phyloP scores from a whole-genome alignment of 2,113 vertebrate genomes.

The Chamaetylas fuelleborni region DNA sequence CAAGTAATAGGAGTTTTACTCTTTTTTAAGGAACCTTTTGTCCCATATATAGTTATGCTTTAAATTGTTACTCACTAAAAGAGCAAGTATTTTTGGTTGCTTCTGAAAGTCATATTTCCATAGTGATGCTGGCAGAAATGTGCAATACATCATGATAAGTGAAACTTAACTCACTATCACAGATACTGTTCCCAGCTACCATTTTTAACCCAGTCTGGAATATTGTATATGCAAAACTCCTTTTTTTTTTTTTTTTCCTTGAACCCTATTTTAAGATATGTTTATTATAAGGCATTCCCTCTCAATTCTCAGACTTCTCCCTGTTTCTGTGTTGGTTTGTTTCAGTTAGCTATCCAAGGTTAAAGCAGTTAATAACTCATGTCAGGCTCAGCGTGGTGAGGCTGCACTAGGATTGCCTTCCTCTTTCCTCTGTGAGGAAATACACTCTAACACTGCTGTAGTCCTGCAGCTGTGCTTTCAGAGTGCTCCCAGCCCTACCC shows the following conservation, averaged over 20 bases:
- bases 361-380: background rate
- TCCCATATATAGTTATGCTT: constrained; percentile 34
- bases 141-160: background rate
- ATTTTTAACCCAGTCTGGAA: background rate
- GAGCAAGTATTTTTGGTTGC: constrained; percentile 68
- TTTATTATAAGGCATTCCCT: background rate
- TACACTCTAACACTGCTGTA: too few species aligned
- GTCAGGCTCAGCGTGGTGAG: background rate
- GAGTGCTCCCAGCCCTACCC: background rate
- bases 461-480: background rate
- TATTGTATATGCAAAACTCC: background rate
- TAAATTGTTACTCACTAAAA: constrained; percentile 60
- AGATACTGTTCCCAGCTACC: background rate
- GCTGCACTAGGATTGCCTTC: background rate
- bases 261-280: background rate
- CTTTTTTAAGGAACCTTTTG: background rate
- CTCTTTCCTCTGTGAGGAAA: background rate
- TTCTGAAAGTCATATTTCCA: constrained; percentile 61
- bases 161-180: constrained; percentile 20
- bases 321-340: background rate
- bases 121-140: constrained; percentile 54
- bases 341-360: accelerated
- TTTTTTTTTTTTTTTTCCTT: background rate
- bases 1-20: background rate
- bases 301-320: background rate